Conservation (phyloP, 2,797 vertebrate genomes). For the Myioborus miniatus region DNA sequence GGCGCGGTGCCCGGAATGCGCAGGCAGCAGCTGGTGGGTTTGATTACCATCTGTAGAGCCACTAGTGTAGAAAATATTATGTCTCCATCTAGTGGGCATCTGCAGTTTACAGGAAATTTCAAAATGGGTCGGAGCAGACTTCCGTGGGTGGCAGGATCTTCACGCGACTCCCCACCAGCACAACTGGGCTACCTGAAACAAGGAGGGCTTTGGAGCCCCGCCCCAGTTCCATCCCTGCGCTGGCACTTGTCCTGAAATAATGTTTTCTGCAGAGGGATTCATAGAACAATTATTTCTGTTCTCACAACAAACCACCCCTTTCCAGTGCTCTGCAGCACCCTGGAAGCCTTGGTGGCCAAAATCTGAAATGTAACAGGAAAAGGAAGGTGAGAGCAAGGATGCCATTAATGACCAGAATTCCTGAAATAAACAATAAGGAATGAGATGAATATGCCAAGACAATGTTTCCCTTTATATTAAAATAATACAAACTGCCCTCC, state of each 20-base stretch:
- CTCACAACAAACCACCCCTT: not conserved
- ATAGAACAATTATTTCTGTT: not conserved
- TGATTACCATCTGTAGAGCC: conserved; percentile 66
- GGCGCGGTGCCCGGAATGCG: conserved; percentile 47
- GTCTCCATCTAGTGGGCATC: conserved; percentile 70
- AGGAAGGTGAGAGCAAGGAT: not conserved
- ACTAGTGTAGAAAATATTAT: conserved; percentile 42
- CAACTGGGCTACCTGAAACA: not conserved
- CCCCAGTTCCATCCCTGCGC: not conserved
- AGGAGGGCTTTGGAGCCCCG: not conserved
- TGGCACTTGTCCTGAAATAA: not conserved
- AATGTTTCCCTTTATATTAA: not conserved
- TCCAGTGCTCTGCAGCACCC: not conserved
- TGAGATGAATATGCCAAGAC: not conserved
- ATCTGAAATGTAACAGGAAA: not conserved
- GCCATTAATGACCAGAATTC: not conserved
- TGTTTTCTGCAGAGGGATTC: not conserved
- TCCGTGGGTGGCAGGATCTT: not conserved
- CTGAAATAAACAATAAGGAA: not conserved
- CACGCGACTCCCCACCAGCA: not conserved
- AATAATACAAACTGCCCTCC: not conserved
- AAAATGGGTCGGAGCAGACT: not conserved
- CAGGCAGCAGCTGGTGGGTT: conserved; percentile 65
- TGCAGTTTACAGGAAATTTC: not conserved
- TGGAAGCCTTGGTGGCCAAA: not conserved